Evolutionary conservation across 2,797 vertebrate genomes (phyloP), one percentile per base, ranked within the genome.

Genomic region (Manis crassicaudata): DNA sequence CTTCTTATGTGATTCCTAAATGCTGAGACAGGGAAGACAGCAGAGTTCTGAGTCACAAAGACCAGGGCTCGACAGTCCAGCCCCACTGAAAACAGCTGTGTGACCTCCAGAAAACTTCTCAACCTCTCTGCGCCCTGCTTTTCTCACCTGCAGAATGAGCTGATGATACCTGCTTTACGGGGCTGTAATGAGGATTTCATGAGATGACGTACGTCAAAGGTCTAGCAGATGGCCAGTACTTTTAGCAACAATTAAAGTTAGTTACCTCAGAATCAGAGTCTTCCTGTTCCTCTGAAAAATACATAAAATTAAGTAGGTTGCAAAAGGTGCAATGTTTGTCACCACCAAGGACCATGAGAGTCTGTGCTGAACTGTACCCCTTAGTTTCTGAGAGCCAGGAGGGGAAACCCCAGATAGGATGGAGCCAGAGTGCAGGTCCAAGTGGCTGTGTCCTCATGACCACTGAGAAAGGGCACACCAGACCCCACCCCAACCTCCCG

Each of bases 291-390:
- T 75, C 82, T 11, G 18, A 20, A 84, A 70, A 25, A 46, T 17
- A 6, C n/a, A 27, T 20, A 25, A 81, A 35, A 29, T 32, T 14
- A 25, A 63, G 86, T 63, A 21, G 50, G 25, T 21, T 63, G 18
- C 32, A 10, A n/a, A 90, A 25, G 16, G 14, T 3, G 11, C 20
- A 6, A 5, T 1, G 12, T 52, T 7, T 1, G 0, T 3, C 37
- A 7, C 17, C 40, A 21, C 11, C 32, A 20, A 12, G 52, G 43
- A 7, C 32, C 8, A 2, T 3, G 72, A 3, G 70, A 46, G 37
- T 16, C 2, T 9, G 40, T 1, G 25, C 50, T 20, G 70, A 67
- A 12, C 5, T 10, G 62, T 5, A 2, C 0, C 21, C 40, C 23
- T 40, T 9, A 7, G 60, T 12, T 54, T 25, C 87, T 11, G 6